Evolutionary conservation across 1,140 invertebrate species (phyloP).

Genomic region (Trichogramma pretiosum): DNA sequence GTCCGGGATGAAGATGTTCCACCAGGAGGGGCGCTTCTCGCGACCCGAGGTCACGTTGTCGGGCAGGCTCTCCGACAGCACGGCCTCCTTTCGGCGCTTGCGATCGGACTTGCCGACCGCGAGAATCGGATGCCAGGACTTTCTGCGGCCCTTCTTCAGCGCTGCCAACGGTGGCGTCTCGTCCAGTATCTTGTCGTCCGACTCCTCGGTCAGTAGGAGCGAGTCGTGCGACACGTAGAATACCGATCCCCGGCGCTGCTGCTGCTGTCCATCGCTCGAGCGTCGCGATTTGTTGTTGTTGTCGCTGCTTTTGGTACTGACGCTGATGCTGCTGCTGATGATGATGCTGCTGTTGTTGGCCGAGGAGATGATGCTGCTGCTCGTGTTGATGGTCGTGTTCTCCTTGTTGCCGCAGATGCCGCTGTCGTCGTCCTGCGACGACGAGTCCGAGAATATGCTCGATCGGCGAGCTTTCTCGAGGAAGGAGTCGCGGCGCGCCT

Average conservation of each 20-base stretch:
- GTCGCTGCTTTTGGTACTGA: not conserved
- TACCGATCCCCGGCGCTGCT: slow-evolving; percentile 29
- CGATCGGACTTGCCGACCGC: slow-evolving; percentile 47
- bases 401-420: slow-evolving; percentile 18
- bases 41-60: slow-evolving; percentile 46
- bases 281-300: slow-evolving; percentile 3
- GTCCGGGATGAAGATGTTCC: slow-evolving; percentile 74
- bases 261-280: slow-evolving; percentile 18
- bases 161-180: slow-evolving; percentile 24
- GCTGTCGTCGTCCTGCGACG: slow-evolving; percentile 36
- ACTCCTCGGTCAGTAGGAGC: slow-evolving; percentile 2
- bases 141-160: slow-evolving; percentile 48
- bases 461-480: slow-evolving; percentile 34
- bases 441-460: slow-evolving; percentile 27
- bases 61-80: slow-evolving; percentile 37
- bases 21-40: slow-evolving; percentile 73
- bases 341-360: too few species aligned
- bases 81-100: slow-evolving; percentile 57
- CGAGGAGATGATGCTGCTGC: too few species aligned
- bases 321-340: too few species aligned
- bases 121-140: slow-evolving; percentile 64
- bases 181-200: slow-evolving; percentile 27
- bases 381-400: slow-evolving; percentile 19
- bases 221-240: slow-evolving; percentile 28
- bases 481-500: slow-evolving; percentile 36